phyloP scores from a whole-genome alignment of 2,113 vertebrate species.

The Chunga burmeisteri region DNA sequence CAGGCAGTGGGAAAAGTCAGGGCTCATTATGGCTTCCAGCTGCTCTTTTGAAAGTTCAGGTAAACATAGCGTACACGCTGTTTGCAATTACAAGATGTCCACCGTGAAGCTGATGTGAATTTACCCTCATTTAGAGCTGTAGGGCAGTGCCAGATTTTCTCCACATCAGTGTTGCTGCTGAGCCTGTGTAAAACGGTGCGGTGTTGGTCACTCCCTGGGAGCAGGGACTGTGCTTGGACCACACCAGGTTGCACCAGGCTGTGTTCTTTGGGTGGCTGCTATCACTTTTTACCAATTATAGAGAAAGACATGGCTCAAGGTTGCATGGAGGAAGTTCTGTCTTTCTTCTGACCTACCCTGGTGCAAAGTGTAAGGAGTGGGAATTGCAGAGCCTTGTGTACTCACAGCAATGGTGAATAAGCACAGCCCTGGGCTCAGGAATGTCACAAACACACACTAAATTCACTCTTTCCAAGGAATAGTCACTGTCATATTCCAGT shows the following conservation, averaged over 20 bases:
- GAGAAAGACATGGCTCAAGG: not conserved
- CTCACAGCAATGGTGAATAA: not conserved
- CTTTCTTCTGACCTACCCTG: not conserved
- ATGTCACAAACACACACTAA: not conserved
- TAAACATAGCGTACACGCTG: not conserved
- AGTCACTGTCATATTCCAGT: not conserved
- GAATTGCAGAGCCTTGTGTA: not conserved
- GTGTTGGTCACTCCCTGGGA: not conserved
- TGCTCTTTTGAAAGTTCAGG: not conserved
- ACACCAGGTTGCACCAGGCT: not conserved
- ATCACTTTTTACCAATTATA: not conserved
- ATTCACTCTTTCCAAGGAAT: not conserved
- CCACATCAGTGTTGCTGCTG: accelerated
- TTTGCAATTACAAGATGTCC: not conserved
- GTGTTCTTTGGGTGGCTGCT: not conserved
- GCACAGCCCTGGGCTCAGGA: not conserved
- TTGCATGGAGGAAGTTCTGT: not conserved
- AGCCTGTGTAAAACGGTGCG: accelerated
- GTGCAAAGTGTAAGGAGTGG: not conserved
- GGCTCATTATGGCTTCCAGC: not conserved
- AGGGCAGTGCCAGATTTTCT: not conserved
- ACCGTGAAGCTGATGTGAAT: not conserved
- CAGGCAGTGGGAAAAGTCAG: not conserved
- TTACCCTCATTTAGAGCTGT: not conserved
- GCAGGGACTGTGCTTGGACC: not conserved